These are phyloP conservation scores for Gymnothorax reevesii DNA, from an alignment of 2,797 vertebrate species.

Conservation along the genomic window DNA sequence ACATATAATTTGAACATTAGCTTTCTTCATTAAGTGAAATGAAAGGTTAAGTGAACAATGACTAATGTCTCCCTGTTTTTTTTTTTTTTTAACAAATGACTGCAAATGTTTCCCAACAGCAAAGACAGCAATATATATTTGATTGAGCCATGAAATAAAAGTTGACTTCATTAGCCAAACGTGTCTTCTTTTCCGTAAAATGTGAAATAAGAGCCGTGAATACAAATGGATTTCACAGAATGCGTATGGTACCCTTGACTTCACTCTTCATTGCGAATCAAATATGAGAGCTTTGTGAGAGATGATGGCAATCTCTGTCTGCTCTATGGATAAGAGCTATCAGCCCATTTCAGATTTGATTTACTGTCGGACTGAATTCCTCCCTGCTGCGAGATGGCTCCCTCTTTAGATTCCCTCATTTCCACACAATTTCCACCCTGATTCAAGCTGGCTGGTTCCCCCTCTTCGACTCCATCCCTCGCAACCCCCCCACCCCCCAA, in stretches of 20 bases:
- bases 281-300: slow-evolving; percentile 40
- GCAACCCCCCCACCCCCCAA: background rate
- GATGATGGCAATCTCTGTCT: slow-evolving; percentile 51
- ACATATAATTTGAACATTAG: slow-evolving; percentile 49
- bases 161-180: background rate
- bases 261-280: slow-evolving; percentile 19
- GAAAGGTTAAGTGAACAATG: slow-evolving; percentile 47
- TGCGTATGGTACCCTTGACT: slow-evolving; percentile 20
- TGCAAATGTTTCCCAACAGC: background rate
- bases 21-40: slow-evolving; percentile 49
- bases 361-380: slow-evolving; percentile 53
- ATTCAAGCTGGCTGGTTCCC: slow-evolving; percentile 30
- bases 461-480: slow-evolving; percentile 35
- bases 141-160: background rate
- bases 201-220: background rate
- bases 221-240: background rate
- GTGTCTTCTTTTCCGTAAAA: background rate
- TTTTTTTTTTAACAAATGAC: slow-evolving; percentile 15
- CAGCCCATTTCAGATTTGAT: slow-evolving; percentile 55
- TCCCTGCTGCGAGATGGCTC: slow-evolving; percentile 15
- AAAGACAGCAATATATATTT: background rate
- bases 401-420: slow-evolving; percentile 50
- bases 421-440: slow-evolving; percentile 48
- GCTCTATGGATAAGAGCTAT: slow-evolving; percentile 52
- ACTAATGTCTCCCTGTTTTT: background rate